Percentiles rank a stretch among this genome's conserved stretches.
Evolutionary conservation across 2,113 vertebrate species (phyloP).

Genomic region (Rostratula benghalensis): DNA sequence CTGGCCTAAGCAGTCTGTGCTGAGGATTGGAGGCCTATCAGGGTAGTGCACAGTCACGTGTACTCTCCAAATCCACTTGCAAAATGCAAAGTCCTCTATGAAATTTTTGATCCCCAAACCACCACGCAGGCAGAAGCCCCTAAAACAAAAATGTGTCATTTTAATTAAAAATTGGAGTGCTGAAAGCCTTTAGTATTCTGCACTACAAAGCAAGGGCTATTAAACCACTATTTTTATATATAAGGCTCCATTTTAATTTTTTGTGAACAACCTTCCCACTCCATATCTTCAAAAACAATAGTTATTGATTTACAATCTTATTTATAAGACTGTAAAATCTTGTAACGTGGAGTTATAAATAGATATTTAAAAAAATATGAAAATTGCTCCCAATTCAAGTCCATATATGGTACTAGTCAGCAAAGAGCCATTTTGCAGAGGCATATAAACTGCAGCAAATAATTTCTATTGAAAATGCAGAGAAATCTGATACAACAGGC

Average conservation of each 20-base stretch:
- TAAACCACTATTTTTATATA: neutral
- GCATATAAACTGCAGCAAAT: neutral
- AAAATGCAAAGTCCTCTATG: neutral
- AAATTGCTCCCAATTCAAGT: slow-evolving; percentile 20
- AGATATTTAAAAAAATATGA: neutral
- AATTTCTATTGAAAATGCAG: slow-evolving; percentile 44
- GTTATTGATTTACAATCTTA: slow-evolving; percentile 33
- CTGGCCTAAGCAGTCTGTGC: neutral
- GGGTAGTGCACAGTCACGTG: neutral
- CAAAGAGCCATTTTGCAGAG: slow-evolving; percentile 11
- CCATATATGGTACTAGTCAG: slow-evolving; percentile 39
- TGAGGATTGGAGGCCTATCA: neutral
- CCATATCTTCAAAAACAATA: neutral
- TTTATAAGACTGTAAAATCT: neutral
- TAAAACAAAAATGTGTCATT: neutral
- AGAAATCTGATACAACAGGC: neutral
- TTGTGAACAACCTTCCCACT: neutral
- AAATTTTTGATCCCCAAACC: neutral
- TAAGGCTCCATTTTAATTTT: neutral
- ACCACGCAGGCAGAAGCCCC: neutral
- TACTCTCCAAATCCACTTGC: neutral
- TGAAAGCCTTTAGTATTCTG: neutral
- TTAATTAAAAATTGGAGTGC: slow-evolving; percentile 16
- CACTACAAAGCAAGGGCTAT: neutral
- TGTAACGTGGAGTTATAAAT: slow-evolving; percentile 5